These are phyloP conservation scores for Furcula furcula DNA, from an alignment of 2,888 invertebrate species.

Conservation along the genomic window DNA sequence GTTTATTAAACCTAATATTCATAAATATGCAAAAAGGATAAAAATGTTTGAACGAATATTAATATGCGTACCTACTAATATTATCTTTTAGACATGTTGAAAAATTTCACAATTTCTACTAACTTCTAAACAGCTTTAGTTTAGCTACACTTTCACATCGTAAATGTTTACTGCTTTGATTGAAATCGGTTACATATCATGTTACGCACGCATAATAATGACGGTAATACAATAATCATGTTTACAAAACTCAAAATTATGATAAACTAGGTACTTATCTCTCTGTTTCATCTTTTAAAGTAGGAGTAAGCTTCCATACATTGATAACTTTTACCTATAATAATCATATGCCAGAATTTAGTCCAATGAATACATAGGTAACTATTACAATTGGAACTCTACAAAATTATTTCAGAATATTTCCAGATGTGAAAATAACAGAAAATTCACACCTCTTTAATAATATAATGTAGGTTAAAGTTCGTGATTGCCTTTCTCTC, in stretches of 20 bases:
- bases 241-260: slow-evolving; percentile 10
- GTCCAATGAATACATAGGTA: too few species aligned
- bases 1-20: too few species aligned
- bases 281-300: slow-evolving; percentile 5
- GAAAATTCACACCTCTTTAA: too few species aligned
- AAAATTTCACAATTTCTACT: too few species aligned
- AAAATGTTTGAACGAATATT: too few species aligned
- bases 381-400: too few species aligned
- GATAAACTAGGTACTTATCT: slow-evolving; percentile 9
- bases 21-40: too few species aligned
- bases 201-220: not conserved
- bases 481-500: not conserved
- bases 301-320: not conserved
- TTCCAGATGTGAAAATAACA: too few species aligned
- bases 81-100: too few species aligned
- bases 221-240: slow-evolving; percentile 1
- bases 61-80: too few species aligned
- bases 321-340: not conserved
- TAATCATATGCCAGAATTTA: slow-evolving; percentile 1
- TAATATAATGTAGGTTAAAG: not conserved
- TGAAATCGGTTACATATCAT: not conserved
- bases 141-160: slow-evolving; percentile 17
- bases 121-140: slow-evolving; percentile 7
- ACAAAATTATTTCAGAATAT: too few species aligned
- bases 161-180: slow-evolving; percentile 8